Evolutionary conservation across 2,888 invertebrate species (phyloP).

Genomic region (Eulithis prunata): DNA sequence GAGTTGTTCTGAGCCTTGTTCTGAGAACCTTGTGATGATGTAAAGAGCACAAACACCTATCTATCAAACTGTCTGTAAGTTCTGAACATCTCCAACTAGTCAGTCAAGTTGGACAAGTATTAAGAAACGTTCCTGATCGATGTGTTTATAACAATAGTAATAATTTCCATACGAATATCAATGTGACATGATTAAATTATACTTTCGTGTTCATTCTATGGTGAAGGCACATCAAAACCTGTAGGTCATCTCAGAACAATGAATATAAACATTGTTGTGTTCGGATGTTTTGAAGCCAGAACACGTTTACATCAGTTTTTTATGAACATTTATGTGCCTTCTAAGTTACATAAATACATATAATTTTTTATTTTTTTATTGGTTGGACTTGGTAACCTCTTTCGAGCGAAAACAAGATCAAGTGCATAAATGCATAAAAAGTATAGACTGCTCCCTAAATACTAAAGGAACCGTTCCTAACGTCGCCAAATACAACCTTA

Average conservation of each 20-base stretch:
- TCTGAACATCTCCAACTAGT: slow-evolving; percentile 14
- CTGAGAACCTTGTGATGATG: too few species aligned
- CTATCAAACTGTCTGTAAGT: slow-evolving; percentile 7
- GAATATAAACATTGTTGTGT: slow-evolving; percentile 39
- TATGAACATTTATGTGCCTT: background rate
- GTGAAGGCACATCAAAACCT: slow-evolving; percentile 65
- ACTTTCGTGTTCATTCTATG: slow-evolving; percentile 67
- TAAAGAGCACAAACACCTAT: too few species aligned
- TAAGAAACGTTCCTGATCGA: slow-evolving; percentile 42
- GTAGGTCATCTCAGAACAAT: slow-evolving; percentile 74
- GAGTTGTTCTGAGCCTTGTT: too few species aligned
- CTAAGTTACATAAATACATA: background rate
- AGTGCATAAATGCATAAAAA: too few species aligned
- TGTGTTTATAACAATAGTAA: slow-evolving; percentile 50
- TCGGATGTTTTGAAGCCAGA: slow-evolving; percentile 2
- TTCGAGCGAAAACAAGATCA: too few species aligned
- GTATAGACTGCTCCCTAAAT: too few species aligned
- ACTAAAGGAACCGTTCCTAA: too few species aligned
- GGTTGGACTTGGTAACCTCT: too few species aligned
- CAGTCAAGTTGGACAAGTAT: slow-evolving; percentile 33
- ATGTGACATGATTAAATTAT: slow-evolving; percentile 73
- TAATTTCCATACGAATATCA: slow-evolving; percentile 62
- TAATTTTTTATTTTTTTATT: too few species aligned
- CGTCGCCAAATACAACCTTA: background rate
- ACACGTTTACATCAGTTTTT: background rate